Conservation (phyloP, 2,888 invertebrate species). For the Tridacna gigas region DNA sequence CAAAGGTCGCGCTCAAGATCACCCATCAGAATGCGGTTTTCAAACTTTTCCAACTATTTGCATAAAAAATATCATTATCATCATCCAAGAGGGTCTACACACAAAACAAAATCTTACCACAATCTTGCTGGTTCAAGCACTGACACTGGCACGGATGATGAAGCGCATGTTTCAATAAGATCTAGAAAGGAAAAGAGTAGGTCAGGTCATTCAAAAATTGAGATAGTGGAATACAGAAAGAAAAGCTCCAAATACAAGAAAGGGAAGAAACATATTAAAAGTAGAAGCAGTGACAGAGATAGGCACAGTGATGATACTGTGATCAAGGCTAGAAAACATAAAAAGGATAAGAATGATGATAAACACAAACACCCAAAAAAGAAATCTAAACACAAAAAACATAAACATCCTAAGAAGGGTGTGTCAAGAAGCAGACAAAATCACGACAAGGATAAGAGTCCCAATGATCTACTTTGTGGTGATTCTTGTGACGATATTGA, state of each 20-base stretch:
- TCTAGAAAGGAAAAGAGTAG: constrained; percentile 49
- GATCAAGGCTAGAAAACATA: constrained; percentile 20
- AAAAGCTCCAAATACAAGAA: constrained; percentile 63
- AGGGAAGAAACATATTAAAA: constrained; percentile 59
- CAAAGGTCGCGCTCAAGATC: constrained; percentile 53
- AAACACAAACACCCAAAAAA: constrained; percentile 52
- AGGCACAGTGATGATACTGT: constrained; percentile 4
- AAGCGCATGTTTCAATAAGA: constrained; percentile 53
- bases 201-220: constrained; percentile 59
- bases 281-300: constrained; percentile 23
- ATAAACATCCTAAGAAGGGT: constrained; percentile 56
- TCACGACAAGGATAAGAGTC: not conserved
- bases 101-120: not conserved
- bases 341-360: not conserved
- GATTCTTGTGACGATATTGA: not conserved
- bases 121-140: constrained; percentile 23
- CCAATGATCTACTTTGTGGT: not conserved
- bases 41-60: constrained; percentile 31
- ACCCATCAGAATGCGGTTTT: constrained; percentile 34
- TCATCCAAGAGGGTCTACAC: not conserved
- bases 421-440: not conserved
- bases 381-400: constrained; percentile 61
- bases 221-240: constrained; percentile 65
- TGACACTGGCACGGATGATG: constrained; percentile 40
- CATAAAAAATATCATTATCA: constrained; percentile 55